Base-by-base conservation (phyloP, 1,140 invertebrate genomes). In the Leptinotarsa texana region DNA sequence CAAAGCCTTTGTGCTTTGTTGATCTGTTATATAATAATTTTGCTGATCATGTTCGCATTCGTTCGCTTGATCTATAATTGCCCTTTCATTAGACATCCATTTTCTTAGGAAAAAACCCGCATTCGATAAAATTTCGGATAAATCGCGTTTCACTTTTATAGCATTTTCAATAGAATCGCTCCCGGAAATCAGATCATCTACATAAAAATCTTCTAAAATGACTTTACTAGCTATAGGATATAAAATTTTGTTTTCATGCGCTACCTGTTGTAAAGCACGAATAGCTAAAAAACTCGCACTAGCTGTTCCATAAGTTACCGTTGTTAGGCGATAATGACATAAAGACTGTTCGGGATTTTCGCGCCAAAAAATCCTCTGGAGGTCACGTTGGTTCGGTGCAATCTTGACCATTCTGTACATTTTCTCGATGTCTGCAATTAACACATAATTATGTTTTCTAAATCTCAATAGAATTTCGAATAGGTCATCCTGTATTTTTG, bases 121-220 rank as follows among this genome's bases (percentile, higher is more conserved):
- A 13, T 27, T 65, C 15, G 24, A 13, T 65, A 65, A 65, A 22
- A n/a, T n/a, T 65, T 65, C 63, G 17, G 18, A 22, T 13, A 65
- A 4, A 13, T n/a, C 18, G 4, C n/a, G 22, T n/a, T 27, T 11
- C 13, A 61, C n/a, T 13, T 22, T 27, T 42, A 15, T 17, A 22
- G 57, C 57, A 13, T 71, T 51, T 22, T 85, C 75, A 18, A 83
- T 63, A 2, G 48, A 69, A 74, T 83, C 74, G 13, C 79, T 81
- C 48, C 86, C 86, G n/a, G 82, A 79, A 15, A 87, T 68, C 3
- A 86, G 42, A 75, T 89, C 86, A 69, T 88, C 87, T 1, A 88
- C 83, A 76, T 87, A 88, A 77, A 86, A 86, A 78, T 86, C 82
- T 21, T 74, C 72, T 61, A 67, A 11, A 6, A 85, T 79, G 27